Conservation (phyloP, 1,140 invertebrate genomes). For the Nixonia krombeini region DNA sequence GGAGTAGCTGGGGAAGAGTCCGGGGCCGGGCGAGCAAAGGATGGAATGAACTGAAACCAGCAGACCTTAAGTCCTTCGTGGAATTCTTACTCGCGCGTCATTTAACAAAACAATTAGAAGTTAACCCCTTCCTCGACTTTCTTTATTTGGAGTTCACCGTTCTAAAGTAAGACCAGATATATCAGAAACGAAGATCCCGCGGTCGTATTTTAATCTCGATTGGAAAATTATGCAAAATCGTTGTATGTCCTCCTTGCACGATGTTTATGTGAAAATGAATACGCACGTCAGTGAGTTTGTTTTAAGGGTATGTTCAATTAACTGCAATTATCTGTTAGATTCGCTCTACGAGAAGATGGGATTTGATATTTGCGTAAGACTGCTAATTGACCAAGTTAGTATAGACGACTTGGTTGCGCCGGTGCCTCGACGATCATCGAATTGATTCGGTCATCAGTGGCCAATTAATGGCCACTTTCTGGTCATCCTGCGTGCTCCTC, state of each 20-base stretch:
- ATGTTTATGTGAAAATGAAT: too few species aligned
- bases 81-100: slow-evolving; percentile 73
- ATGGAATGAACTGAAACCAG: slow-evolving; percentile 64
- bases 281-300: too few species aligned
- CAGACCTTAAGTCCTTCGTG: slow-evolving; percentile 67
- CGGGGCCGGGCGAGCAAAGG: slow-evolving; percentile 28
- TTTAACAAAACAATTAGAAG: slow-evolving; percentile 74
- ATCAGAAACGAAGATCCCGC: slow-evolving; percentile 10
- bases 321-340: too few species aligned
- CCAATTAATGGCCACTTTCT: slow-evolving; percentile 68
- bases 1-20: slow-evolving; percentile 32
- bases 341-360: slow-evolving; percentile 14
- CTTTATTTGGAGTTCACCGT: slow-evolving; percentile 60
- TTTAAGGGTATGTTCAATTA: too few species aligned
- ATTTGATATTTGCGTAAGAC: slow-evolving; percentile 20
- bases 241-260: too few species aligned
- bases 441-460: slow-evolving; percentile 40
- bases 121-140: slow-evolving; percentile 68
- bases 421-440: slow-evolving; percentile 23
- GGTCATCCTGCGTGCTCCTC: slow-evolving; percentile 61
- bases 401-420: slow-evolving; percentile 18
- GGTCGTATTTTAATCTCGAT: too few species aligned
- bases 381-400: slow-evolving; percentile 62
- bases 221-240: too few species aligned
- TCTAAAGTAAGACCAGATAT: slow-evolving; percentile 44